Conservation (phyloP, 2,113 vertebrate species). For the Pteruthius melanotis region DNA sequence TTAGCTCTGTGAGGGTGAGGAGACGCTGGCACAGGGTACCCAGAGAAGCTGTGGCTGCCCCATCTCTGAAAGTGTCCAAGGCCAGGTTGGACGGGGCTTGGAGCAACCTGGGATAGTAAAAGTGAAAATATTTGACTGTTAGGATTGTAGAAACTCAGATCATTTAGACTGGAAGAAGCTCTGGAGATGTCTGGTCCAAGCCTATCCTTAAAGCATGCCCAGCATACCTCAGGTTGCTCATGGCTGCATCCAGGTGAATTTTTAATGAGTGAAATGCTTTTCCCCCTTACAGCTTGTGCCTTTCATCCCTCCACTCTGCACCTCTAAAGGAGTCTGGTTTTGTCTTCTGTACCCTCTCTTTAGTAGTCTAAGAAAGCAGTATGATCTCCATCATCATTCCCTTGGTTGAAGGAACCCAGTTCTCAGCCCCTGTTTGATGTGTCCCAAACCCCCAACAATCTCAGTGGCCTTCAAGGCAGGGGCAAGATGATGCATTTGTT, state of each 20-base stretch:
- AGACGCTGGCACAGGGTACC: accelerated
- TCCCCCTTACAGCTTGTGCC: background rate
- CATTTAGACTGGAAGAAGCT: background rate
- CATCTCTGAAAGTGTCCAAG: background rate
- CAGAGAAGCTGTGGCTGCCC: background rate
- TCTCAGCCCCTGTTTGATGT: background rate
- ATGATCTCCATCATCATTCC: background rate
- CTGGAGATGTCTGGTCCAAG: background rate
- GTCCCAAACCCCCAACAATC: background rate
- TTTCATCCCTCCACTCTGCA: background rate
- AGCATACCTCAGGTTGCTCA: background rate
- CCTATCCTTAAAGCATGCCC: background rate
- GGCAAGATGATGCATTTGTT: background rate
- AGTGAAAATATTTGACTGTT: background rate
- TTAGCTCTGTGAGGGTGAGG: background rate
- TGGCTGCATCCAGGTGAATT: background rate
- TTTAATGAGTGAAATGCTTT: background rate
- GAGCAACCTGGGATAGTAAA: background rate
- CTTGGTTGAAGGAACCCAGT: accelerated
- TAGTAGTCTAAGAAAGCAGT: background rate
- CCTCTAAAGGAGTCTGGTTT: background rate
- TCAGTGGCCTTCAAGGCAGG: background rate
- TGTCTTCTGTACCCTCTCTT: background rate
- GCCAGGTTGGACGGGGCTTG: accelerated
- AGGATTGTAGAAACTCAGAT: background rate